phyloP scores from a whole-genome alignment of 23 tunicate genomes.

The Diplosoma virens region DNA sequence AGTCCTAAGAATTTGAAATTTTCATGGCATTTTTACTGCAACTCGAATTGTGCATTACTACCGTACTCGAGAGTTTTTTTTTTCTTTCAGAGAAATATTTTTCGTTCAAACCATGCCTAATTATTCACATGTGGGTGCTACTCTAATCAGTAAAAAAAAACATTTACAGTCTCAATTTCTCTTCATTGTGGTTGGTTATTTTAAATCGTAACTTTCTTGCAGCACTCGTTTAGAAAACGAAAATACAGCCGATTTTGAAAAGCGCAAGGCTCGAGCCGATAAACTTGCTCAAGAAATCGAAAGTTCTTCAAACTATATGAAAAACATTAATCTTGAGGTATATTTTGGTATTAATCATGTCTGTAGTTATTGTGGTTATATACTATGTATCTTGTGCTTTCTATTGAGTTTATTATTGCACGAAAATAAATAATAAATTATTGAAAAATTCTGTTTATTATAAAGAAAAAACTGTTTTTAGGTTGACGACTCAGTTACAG shows the following conservation, averaged over 20 bases:
- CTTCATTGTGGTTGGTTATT: too few relatives aligned
- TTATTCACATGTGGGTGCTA: too few relatives aligned
- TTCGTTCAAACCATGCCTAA: too few relatives aligned
- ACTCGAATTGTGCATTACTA: too few relatives aligned
- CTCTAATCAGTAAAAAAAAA: too few relatives aligned
- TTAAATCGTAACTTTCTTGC: too few relatives aligned
- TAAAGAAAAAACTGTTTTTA: background rate
- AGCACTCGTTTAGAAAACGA: constrained; percentile 57
- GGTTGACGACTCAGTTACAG: constrained; percentile 61
- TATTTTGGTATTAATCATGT: background rate
- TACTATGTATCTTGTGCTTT: background rate
- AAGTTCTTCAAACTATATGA: constrained; percentile 34
- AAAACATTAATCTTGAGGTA: constrained; percentile 42
- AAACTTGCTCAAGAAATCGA: constrained; percentile 80
- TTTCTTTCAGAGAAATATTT: too few relatives aligned
- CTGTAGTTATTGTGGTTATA: background rate
- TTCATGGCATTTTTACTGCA: too few relatives aligned
- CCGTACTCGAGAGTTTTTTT: background rate
- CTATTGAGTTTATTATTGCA: background rate
- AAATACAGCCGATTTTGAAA: constrained; percentile 32
- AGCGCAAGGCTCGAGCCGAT: constrained; percentile 51
- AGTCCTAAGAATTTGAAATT: too few relatives aligned
- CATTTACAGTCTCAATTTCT: too few relatives aligned
- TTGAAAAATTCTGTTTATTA: background rate
- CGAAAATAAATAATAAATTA: background rate